Evolutionary conservation across 2,113 vertebrate species (phyloP).

Genomic region (Amphiprion ocellaris): DNA sequence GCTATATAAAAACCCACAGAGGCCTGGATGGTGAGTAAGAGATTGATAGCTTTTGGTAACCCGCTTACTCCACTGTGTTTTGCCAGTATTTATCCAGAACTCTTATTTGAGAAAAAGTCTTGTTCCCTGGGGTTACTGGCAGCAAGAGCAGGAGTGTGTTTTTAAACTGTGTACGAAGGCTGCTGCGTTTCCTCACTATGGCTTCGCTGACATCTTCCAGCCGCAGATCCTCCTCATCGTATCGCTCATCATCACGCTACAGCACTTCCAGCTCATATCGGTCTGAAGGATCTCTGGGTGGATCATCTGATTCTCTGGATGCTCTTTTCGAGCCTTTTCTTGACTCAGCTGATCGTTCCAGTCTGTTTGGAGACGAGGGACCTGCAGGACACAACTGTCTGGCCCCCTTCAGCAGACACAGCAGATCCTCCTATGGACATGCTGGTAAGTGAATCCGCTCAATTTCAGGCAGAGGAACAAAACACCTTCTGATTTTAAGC

Average conservation of each 20-base stretch:
- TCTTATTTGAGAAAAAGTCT: constrained; percentile 7
- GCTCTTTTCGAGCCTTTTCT: constrained; percentile 78
- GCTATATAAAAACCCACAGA: constrained; percentile 50
- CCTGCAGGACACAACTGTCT: constrained; percentile 33
- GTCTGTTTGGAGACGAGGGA: constrained; percentile 75
- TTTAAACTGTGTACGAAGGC: not conserved
- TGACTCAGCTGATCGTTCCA: constrained; percentile 50
- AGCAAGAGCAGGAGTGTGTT: not conserved
- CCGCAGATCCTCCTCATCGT: constrained; percentile 75
- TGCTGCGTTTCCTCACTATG: constrained; percentile 66
- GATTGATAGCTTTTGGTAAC: constrained; percentile 5
- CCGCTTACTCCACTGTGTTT: not conserved
- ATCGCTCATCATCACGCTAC: constrained; percentile 74
- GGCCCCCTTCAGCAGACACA: constrained; percentile 57
- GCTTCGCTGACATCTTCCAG: constrained; percentile 75
- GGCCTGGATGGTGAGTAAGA: not conserved
- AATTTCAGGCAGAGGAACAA: too few relatives aligned
- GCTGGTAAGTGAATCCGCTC: constrained; percentile 58
- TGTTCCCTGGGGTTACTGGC: not conserved
- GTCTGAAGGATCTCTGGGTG: constrained; percentile 62
- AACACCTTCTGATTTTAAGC: too few relatives aligned
- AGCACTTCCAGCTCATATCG: constrained; percentile 77
- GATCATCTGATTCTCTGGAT: constrained; percentile 63
- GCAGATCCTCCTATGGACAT: constrained; percentile 77
- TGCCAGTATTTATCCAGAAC: not conserved